These are phyloP conservation scores for Lethenteron reissneri DNA, from an alignment of 2,113 vertebrate genomes.

Conservation along the genomic window DNA sequence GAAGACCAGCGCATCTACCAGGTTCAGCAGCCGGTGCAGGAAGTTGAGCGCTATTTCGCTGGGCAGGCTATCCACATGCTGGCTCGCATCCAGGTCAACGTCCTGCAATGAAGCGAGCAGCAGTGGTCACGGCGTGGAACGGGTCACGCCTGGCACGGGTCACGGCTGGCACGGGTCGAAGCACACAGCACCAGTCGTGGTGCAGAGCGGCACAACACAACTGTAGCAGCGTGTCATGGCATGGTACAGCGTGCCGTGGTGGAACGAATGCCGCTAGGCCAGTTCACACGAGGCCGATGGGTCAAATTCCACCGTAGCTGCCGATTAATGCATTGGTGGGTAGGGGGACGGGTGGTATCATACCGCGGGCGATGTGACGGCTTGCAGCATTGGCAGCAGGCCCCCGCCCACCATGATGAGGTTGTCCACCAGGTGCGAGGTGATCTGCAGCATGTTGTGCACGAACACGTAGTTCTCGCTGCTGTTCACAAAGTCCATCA, in stretches of 20 bases:
- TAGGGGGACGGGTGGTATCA: conserved; percentile 15
- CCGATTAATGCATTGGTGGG: no score
- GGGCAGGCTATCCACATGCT: conserved; percentile 1
- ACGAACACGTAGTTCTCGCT: conserved; percentile 88
- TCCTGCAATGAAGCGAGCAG: no score
- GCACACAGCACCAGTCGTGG: no score
- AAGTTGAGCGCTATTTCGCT: conserved; percentile 25
- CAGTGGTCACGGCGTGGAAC: no score
- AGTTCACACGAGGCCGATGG: no score
- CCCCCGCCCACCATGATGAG: conserved; percentile 95
- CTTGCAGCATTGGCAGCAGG: conserved; percentile 81
- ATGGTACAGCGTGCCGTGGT: no score
- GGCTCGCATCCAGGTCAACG: not conserved
- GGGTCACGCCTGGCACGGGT: no score
- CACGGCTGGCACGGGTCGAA: no score
- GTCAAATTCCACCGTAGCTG: no score
- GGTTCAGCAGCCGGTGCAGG: conserved; percentile 65
- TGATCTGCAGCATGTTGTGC: conserved; percentile 87
- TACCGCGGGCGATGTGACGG: conserved; percentile 79
- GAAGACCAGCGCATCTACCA: conserved; percentile 84
- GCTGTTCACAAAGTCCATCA: conserved; percentile 96
- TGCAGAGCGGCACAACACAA: no score
- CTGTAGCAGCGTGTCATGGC: no score
- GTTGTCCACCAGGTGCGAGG: conserved; percentile 95
- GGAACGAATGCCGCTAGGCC: no score